Evolutionary conservation across 92 coral and sea anemone species (phyloP).

Genomic region (Actinernus sp.): DNA sequence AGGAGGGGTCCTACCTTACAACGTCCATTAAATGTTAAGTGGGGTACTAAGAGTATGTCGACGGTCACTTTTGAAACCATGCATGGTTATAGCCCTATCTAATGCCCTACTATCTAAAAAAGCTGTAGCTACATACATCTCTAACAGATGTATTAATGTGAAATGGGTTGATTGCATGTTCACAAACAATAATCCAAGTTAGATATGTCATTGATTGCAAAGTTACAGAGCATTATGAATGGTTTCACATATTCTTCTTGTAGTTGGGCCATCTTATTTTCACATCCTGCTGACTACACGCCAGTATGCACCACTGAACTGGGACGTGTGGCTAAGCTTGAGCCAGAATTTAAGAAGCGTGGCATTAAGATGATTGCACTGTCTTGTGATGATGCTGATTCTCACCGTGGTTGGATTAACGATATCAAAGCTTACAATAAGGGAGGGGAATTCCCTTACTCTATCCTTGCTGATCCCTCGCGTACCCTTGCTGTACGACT

Average conservation of each 20-base stretch:
- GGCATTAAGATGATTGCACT: constrained; percentile 92
- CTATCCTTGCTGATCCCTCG: constrained; percentile 91
- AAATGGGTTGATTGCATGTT: no score
- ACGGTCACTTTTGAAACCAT: no score
- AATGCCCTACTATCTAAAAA: no score
- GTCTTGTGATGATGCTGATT: constrained; percentile 87
- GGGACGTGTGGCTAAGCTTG: constrained; percentile 76
- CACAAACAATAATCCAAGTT: no score
- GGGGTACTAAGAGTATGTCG: no score
- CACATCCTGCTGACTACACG: constrained; percentile 98
- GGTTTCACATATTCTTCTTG: background rate
- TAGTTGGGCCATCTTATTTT: constrained; percentile 96
- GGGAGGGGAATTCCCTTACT: constrained; percentile 64
- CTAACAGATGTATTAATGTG: no score
- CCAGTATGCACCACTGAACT: constrained; percentile 99
- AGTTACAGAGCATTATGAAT: no score
- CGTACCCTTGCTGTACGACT: constrained; percentile 88
- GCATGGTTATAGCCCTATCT: no score
- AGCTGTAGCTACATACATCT: no score
- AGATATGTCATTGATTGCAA: no score
- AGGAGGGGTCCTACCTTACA: no score
- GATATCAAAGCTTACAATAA: constrained; percentile 65
- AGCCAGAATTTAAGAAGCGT: constrained; percentile 70
- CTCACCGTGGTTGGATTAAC: constrained; percentile 92
- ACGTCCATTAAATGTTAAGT: no score